These are phyloP conservation scores for Urocolius indicus DNA, from an alignment of 2,113 vertebrate species.

Conservation along the genomic window DNA sequence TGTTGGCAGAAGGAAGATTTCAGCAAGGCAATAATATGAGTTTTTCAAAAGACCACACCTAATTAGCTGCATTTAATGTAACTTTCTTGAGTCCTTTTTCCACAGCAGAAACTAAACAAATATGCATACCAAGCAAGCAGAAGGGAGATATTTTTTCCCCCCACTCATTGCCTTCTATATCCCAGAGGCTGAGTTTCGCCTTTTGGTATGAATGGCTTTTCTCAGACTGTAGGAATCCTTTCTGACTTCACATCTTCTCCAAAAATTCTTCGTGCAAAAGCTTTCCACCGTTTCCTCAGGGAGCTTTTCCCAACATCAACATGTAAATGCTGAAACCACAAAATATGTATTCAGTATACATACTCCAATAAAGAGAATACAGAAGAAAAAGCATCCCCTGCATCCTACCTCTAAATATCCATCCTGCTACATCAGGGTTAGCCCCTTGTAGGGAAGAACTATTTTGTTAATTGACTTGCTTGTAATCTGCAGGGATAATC, in stretches of 20 bases:
- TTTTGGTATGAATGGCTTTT: background rate
- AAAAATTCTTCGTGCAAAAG: background rate
- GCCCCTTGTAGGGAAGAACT: background rate
- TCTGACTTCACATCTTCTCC: background rate
- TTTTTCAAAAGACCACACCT: background rate
- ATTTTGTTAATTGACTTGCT: background rate
- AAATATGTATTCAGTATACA: background rate
- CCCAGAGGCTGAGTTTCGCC: background rate
- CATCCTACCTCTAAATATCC: background rate
- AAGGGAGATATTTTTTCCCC: background rate
- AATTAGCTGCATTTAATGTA: conserved; percentile 3
- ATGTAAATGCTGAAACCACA: background rate
- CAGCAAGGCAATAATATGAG: background rate
- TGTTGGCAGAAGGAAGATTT: background rate
- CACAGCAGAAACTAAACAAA: conserved; percentile 5
- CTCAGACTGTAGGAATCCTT: background rate
- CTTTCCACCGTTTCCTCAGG: background rate
- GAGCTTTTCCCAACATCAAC: background rate
- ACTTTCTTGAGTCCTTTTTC: background rate
- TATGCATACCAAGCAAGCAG: accelerated
- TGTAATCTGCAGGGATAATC: background rate
- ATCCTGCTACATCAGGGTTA: accelerated
- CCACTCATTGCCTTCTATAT: background rate
- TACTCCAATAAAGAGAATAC: background rate
- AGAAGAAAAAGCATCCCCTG: background rate